Evolutionary conservation across 2,888 invertebrate species (phyloP).

Genomic region (Halictus ligatus): DNA sequence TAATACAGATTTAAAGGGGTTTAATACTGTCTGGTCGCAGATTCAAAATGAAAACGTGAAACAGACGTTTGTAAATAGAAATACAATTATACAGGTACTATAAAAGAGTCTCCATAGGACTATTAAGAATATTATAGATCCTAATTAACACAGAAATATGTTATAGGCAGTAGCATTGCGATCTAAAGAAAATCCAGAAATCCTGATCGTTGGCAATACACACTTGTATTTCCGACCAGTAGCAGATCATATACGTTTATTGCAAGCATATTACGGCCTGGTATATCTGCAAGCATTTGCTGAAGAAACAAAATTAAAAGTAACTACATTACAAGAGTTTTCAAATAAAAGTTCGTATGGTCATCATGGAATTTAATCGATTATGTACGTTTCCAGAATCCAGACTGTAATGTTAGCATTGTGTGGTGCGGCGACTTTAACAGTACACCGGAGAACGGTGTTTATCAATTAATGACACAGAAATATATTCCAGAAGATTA

Average conservation of each 20-base stretch:
- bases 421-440: conserved; percentile 97
- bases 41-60: conserved; percentile 87
- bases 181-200: conserved; percentile 86
- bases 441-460: conserved; percentile 92
- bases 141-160: not conserved
- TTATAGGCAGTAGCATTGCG: conserved; percentile 86
- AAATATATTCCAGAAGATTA: conserved; percentile 88
- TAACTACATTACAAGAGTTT: conserved; percentile 46
- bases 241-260: conserved; percentile 94
- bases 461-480: conserved; percentile 91
- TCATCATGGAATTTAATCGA: conserved; percentile 13
- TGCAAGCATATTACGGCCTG: conserved; percentile 92
- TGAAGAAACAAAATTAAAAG: conserved; percentile 82
- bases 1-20: conserved; percentile 86
- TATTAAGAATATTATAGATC: not conserved
- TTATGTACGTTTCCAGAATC: conserved; percentile 77
- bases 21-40: conserved; percentile 87
- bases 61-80: conserved; percentile 87
- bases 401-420: conserved; percentile 86
- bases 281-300: conserved; percentile 88
- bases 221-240: conserved; percentile 97
- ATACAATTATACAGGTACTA: conserved; percentile 88
- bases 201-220: conserved; percentile 92
- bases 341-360: not conserved
- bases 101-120: not conserved